Conservation (phyloP, 2,113 vertebrate genomes). For the Engystomops pustulosus region DNA sequence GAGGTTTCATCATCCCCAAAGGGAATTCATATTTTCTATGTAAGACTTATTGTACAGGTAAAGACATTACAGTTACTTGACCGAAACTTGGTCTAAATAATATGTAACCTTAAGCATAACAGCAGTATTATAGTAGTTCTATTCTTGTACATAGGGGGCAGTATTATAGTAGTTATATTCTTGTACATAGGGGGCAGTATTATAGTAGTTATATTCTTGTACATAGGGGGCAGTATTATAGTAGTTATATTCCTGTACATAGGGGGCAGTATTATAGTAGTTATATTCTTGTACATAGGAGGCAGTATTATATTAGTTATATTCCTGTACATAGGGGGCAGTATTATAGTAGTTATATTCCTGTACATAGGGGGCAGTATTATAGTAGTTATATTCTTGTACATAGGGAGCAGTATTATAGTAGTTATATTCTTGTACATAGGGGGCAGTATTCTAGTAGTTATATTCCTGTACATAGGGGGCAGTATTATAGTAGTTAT, state of each 20-base stretch:
- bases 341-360: constrained; percentile 15
- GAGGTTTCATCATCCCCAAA: neutral
- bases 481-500: constrained; percentile 12
- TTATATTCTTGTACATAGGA: constrained; percentile 13
- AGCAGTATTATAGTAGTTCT: constrained; percentile 13
- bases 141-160: constrained; percentile 13
- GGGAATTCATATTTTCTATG: constrained; percentile 2
- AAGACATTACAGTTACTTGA: too few relatives aligned
- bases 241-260: neutral
- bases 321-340: neutral
- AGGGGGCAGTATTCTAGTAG: neutral
- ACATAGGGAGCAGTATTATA: neutral
- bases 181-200: constrained; percentile 7
- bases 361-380: neutral
- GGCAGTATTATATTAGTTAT: constrained; percentile 3
- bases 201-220: constrained; percentile 12
- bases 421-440: constrained; percentile 9
- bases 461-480: constrained; percentile 1
- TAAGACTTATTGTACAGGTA: neutral
- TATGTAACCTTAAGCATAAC: neutral
- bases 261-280: neutral
- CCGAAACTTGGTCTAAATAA: too few relatives aligned
- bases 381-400: neutral
- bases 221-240: constrained; percentile 9
- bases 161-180: constrained; percentile 18